phyloP scores from a whole-genome alignment of 2,888 invertebrate genomes.

The Platynereis dumerilii region DNA sequence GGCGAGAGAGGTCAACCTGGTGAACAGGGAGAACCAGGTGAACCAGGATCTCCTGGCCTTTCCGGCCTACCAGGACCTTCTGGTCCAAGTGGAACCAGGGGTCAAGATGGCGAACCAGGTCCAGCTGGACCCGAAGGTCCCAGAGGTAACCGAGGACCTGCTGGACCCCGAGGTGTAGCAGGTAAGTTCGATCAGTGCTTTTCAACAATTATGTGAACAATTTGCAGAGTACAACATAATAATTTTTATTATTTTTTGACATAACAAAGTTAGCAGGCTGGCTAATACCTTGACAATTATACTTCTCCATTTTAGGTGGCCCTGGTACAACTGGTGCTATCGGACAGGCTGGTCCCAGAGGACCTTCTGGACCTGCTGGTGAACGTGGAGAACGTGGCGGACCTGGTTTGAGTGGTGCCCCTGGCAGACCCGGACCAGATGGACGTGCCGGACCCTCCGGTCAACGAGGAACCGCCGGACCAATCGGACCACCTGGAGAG shows the following conservation, averaged over 20 bases:
- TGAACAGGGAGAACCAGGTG: constrained; percentile 10
- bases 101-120: constrained; percentile 11
- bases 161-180: constrained; percentile 23
- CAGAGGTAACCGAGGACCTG: constrained; percentile 23
- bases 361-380: constrained; percentile 26
- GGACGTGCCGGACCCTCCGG: not conserved
- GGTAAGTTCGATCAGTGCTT: too few relatives aligned
- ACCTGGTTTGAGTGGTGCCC: constrained; percentile 14
- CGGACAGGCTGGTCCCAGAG: constrained; percentile 30
- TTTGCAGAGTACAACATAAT: too few relatives aligned
- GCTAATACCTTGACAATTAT: not conserved
- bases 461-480: constrained; percentile 7
- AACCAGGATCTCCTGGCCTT: constrained; percentile 15
- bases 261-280: too few relatives aligned
- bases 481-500: constrained; percentile 17
- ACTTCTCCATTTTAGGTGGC: constrained; percentile 27
- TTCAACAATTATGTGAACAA: not conserved
- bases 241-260: too few relatives aligned
- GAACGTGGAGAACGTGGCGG: constrained; percentile 25
- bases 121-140: constrained; percentile 25
- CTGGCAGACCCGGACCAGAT: not conserved
- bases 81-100: constrained; percentile 24
- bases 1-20: constrained; percentile 19
- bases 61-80: constrained; percentile 23
- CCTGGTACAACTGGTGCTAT: constrained; percentile 21